Base-by-base conservation (phyloP, 2,888 invertebrate genomes). In the Harmothoe impar region DNA sequence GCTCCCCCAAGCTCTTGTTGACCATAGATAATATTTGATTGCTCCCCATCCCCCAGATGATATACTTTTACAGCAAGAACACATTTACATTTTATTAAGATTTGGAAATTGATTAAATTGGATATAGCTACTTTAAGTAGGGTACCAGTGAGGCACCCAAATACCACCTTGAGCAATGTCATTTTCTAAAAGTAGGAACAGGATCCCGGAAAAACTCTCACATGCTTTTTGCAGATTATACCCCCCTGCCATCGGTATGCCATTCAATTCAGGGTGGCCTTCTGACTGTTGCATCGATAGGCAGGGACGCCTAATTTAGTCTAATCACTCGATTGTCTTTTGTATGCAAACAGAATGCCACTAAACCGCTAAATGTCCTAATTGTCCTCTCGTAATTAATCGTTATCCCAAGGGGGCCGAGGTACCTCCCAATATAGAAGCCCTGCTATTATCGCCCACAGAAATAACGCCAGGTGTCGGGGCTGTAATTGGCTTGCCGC, bases 291-390 rank as follows among this genome's bases (percentile, higher is more conserved):
- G 62, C 62, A 3, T n/a, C 62, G 15, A 62, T 62, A n/a, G n/a
- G n/a, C 62, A 62, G 62, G 15, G 20, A n/a, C 0, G n/a, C 20
- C 62, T 62, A 62, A 62, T 62, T 62, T 20, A 62, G 17, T 62
- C 62, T 62, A 20, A 62, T 62, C 62, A 62, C 23, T 3, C 20
- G 62, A 62, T 62, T 62, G 23, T 15, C 15, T 62, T 62, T 62
- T 62, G 62, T 62, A 62, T 62, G 62, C 62, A 5, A 20, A n/a
- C 62, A 62, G 62, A 62, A n/a, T 62, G n/a, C 20, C 62, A 20
- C 62, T 62, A 62, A 62, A 62, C 62, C 62, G 62, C 62, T n/a
- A 20, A 62, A 62, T 62, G 62, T 15, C n/a, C 23, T 62, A 52
- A 52, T 52, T 52, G 62, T 62, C 62, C 12, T 15, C n/a, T n/a